Evolutionary conservation across 2,888 invertebrate species (phyloP).

Genomic region (Yponomeuta evonymella): DNA sequence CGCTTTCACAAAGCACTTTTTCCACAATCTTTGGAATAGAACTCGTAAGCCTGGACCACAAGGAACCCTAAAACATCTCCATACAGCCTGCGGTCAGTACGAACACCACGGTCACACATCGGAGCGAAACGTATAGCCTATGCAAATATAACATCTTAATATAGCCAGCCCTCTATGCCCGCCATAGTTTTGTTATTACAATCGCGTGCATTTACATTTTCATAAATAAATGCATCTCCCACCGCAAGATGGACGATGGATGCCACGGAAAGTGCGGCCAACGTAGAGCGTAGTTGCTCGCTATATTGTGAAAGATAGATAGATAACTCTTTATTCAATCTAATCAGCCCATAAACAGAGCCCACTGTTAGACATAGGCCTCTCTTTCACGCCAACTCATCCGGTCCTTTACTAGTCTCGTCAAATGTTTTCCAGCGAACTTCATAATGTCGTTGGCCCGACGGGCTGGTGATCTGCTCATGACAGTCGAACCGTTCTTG

Average conservation of each 20-base stretch:
- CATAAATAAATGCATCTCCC: slow-evolving; percentile 74
- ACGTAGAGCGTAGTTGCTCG: slow-evolving; percentile 23
- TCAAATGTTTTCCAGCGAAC: no score
- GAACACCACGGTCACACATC: slow-evolving; percentile 49
- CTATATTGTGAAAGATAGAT: neutral
- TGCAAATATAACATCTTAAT: slow-evolving; percentile 77
- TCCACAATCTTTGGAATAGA: no score
- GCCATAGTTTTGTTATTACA: slow-evolving; percentile 74
- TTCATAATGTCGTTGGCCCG: no score
- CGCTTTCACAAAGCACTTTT: no score
- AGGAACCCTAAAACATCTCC: neutral
- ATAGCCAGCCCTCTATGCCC: slow-evolving; percentile 59
- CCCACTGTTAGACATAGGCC: no score
- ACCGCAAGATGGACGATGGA: neutral
- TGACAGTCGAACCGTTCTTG: no score
- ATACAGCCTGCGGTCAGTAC: slow-evolving; percentile 30
- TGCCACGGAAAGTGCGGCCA: neutral
- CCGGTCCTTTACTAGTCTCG: no score
- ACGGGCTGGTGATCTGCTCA: no score
- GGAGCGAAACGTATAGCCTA: slow-evolving; percentile 37
- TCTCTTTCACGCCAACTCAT: no score
- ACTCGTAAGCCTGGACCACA: neutral
- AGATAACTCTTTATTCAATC: no score
- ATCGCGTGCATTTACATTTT: slow-evolving; percentile 75
- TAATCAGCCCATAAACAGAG: no score